phyloP scores from a whole-genome alignment of 2,113 vertebrate genomes.

The Pycnonotus jocosus region DNA sequence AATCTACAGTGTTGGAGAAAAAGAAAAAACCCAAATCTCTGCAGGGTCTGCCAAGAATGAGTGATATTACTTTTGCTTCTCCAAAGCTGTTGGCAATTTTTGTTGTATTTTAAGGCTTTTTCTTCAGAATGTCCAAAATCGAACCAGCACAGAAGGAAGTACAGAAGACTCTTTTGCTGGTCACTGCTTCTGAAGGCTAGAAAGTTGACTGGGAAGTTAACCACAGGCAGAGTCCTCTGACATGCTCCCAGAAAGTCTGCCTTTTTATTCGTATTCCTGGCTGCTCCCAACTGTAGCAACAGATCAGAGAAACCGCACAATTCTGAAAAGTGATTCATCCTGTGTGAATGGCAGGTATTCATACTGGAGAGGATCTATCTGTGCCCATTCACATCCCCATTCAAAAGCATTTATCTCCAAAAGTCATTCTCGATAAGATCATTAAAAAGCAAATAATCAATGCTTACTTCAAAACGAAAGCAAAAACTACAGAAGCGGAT shows the following conservation, averaged over 20 bases:
- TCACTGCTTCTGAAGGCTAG: background rate
- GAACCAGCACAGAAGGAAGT: background rate
- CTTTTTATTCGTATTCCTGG: slow-evolving; percentile 12
- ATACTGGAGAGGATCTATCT: slow-evolving; percentile 19
- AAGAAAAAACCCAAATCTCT: background rate
- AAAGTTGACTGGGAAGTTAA: background rate
- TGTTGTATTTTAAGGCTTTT: background rate
- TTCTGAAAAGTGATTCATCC: background rate
- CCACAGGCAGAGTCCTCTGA: background rate
- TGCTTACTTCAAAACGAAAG: slow-evolving; percentile 5
- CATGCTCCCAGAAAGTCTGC: background rate
- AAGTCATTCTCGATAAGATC: background rate
- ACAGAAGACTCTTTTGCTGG: background rate
- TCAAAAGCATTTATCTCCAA: slow-evolving; percentile 6
- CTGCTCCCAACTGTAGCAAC: background rate
- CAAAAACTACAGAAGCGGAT: background rate
- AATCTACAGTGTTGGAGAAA: background rate
- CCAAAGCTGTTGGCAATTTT: background rate
- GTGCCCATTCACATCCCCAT: slow-evolving; percentile 1
- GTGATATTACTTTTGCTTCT: background rate
- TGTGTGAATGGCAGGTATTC: slow-evolving; percentile 34
- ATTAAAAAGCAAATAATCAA: slow-evolving; percentile 35
- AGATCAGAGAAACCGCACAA: background rate
- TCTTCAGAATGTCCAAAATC: background rate
- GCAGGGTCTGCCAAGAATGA: background rate